Evolutionary conservation across 2,888 invertebrate species (phyloP).

Genomic region (Polietes domitor): DNA sequence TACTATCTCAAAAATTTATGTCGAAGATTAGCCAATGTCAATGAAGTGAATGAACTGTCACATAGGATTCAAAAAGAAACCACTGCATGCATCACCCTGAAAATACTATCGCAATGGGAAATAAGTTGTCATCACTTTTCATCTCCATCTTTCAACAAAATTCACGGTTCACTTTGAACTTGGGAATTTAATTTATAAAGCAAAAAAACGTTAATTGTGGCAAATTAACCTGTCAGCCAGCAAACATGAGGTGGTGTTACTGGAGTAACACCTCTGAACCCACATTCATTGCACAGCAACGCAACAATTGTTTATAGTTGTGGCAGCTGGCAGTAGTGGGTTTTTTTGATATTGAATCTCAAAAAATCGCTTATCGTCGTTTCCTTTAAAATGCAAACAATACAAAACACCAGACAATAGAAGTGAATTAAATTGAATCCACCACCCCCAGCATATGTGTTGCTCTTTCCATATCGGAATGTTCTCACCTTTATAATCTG

Average conservation of each 20-base stretch:
- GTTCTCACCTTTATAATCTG: background rate
- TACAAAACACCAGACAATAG: background rate
- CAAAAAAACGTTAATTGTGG: background rate
- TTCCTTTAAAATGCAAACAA: background rate
- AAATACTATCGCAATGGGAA: too few relatives aligned
- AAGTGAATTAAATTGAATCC: background rate
- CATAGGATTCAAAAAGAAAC: too few relatives aligned
- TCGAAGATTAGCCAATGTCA: too few relatives aligned
- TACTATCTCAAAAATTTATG: too few relatives aligned
- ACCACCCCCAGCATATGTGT: too few relatives aligned
- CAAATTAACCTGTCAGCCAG: background rate
- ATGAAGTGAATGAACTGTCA: too few relatives aligned
- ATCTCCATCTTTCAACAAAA: too few relatives aligned
- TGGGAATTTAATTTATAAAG: background rate
- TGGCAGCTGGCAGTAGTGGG: too few relatives aligned
- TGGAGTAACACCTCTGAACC: background rate
- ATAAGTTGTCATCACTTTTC: too few relatives aligned
- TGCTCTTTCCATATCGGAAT: background rate
- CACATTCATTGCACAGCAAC: background rate
- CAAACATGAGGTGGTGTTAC: background rate
- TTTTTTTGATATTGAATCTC: background rate
- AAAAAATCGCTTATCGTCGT: background rate
- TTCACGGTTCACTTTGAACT: too few relatives aligned
- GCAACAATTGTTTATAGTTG: background rate
- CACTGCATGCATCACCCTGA: too few relatives aligned